These are phyloP conservation scores for Hedychridium roseum DNA, from an alignment of 2,888 invertebrate species.

Conservation along the genomic window DNA sequence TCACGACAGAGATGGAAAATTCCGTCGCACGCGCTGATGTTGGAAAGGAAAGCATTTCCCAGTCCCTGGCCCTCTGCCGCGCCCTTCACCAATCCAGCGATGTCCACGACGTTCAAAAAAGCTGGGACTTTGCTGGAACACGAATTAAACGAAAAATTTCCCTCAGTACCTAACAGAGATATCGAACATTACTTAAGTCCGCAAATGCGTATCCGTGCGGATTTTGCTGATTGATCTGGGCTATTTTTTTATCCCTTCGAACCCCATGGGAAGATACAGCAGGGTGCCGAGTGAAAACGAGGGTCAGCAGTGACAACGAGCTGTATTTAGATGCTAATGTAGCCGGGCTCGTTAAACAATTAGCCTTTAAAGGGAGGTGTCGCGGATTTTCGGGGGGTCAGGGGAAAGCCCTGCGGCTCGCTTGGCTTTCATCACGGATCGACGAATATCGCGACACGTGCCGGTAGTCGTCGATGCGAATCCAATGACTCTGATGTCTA, in stretches of 20 bases:
- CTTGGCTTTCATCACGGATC: conserved; percentile 54
- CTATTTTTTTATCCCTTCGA: no score
- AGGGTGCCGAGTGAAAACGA: conserved; percentile 28
- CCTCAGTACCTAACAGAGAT: no score
- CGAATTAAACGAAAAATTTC: no score
- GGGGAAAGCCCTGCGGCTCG: conserved; percentile 36
- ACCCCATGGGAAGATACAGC: no score
- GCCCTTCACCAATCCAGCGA: conserved; percentile 97
- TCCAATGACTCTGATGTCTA: no score
- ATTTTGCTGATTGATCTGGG: no score
- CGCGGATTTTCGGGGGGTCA: conserved; percentile 21
- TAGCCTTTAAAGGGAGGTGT: conserved; percentile 51
- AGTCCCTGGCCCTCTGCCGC: conserved; percentile 98
- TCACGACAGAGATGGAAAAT: conserved; percentile 96
- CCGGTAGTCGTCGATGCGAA: conserved; percentile 19
- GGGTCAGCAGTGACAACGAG: conserved; percentile 36
- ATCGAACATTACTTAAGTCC: no score
- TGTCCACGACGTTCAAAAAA: conserved; percentile 96
- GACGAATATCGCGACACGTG: conserved; percentile 54
- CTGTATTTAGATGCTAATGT: conserved; percentile 59
- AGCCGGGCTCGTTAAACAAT: conserved; percentile 58
- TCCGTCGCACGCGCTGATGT: conserved; percentile 98
- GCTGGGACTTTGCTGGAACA: conserved; percentile 97
- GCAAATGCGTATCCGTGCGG: no score
- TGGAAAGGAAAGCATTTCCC: conserved; percentile 98